Evolutionary conservation across 2,113 vertebrate species (phyloP).

Genomic region (Cavia aperea): DNA sequence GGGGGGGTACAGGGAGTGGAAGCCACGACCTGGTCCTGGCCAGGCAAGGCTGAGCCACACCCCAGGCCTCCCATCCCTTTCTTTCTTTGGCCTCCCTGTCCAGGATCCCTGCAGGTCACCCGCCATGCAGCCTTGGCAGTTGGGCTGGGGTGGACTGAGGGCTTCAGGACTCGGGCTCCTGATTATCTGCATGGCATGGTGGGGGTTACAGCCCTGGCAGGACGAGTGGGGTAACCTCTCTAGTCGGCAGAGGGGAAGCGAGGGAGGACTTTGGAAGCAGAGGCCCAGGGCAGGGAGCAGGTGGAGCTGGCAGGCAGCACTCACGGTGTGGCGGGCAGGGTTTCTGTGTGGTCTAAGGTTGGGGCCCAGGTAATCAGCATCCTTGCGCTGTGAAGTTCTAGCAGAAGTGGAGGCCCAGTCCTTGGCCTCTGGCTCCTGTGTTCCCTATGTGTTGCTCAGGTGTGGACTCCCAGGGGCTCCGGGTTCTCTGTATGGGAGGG

Average conservation of each 20-base stretch:
- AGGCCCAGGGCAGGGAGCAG: neutral
- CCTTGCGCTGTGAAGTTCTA: fast-evolving
- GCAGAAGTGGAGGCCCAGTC: no score
- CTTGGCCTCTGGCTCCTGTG: neutral
- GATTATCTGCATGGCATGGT: neutral
- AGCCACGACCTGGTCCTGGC: no score
- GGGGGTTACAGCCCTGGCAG: neutral
- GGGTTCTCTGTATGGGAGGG: neutral
- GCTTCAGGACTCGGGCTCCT: neutral
- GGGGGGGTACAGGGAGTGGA: no score
- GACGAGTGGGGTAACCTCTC: neutral
- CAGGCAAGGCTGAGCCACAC: no score
- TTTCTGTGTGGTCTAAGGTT: neutral
- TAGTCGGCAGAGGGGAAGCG: neutral
- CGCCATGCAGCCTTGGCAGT: neutral
- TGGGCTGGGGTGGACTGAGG: neutral
- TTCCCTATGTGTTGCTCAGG: no score
- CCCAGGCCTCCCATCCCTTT: no score
- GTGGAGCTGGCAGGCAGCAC: neutral
- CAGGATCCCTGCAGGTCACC: no score
- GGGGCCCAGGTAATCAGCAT: neutral
- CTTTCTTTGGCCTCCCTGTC: no score
- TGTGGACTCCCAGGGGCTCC: neutral
- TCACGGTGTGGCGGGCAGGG: no score
- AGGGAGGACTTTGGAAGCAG: neutral